These are phyloP conservation scores for Agraylea sexmaculata DNA, from an alignment of 1,140 invertebrate species.

Conservation along the genomic window DNA sequence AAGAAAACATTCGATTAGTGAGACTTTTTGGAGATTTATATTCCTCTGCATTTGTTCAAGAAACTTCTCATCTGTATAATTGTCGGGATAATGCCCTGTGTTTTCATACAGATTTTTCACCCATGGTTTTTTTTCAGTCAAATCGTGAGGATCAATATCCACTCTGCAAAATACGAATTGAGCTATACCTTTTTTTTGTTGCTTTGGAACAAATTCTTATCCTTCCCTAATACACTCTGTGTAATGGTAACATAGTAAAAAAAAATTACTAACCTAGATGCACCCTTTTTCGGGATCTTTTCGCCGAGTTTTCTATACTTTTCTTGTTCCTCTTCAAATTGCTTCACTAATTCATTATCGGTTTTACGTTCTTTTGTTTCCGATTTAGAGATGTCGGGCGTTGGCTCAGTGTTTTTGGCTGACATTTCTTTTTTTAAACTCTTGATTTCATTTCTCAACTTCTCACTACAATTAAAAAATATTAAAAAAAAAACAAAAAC, in stretches of 20 bases:
- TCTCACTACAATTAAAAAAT: constrained; percentile 47
- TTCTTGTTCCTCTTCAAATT: constrained; percentile 63
- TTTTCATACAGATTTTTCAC: constrained; percentile 83
- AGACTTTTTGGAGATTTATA: constrained; percentile 60
- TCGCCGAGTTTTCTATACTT: constrained; percentile 62
- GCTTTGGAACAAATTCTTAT: no score
- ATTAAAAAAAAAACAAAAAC: no score
- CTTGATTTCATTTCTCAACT: constrained; percentile 65
- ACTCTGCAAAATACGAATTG: constrained; percentile 16
- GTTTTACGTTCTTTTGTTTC: constrained; percentile 24
- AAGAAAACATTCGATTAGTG: constrained; percentile 52
- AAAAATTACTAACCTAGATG: constrained; percentile 37
- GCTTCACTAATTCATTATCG: constrained; percentile 52
- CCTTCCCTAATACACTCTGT: not conserved
- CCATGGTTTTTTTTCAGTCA: constrained; percentile 47
- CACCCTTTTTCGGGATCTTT: constrained; percentile 56
- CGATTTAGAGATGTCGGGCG: not conserved
- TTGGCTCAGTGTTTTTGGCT: constrained; percentile 5
- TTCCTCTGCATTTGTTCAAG: constrained; percentile 78
- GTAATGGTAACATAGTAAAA: constrained; percentile 10
- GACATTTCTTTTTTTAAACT: constrained; percentile 58
- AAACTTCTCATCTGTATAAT: constrained; percentile 80
- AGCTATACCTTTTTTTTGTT: not conserved
- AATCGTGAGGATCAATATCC: constrained; percentile 10
- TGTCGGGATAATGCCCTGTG: constrained; percentile 69